Evolutionary conservation across 2,113 vertebrate genomes (phyloP).

Genomic region (Cinclus mexicanus): DNA sequence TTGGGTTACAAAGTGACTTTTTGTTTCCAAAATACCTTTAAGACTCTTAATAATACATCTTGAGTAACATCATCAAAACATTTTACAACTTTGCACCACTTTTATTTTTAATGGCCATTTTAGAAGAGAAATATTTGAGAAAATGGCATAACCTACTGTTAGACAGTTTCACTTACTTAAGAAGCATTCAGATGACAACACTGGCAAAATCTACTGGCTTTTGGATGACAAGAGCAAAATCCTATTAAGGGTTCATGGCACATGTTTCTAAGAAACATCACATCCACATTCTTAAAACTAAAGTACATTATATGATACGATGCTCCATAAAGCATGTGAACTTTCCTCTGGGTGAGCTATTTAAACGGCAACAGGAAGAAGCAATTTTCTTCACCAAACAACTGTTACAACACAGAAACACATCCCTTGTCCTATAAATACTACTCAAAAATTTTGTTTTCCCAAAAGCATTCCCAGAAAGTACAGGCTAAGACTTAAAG

Average conservation of each 20-base stretch:
- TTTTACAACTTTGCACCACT: neutral
- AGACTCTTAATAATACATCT: neutral
- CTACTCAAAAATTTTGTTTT: neutral
- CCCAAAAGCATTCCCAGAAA: neutral
- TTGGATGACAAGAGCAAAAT: neutral
- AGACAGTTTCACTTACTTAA: neutral
- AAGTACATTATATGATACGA: neutral
- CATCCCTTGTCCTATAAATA: neutral
- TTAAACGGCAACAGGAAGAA: neutral
- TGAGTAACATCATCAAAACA: neutral
- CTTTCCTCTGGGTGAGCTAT: neutral
- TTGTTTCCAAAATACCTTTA: neutral
- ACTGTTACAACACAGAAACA: neutral
- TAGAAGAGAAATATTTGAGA: neutral
- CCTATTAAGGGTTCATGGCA: neutral
- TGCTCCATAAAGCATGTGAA: neutral
- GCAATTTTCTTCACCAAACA: neutral
- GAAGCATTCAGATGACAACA: neutral
- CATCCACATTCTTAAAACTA: neutral
- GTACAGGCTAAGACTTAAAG: neutral
- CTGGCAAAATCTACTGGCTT: neutral
- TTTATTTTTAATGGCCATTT: neutral
- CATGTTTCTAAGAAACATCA: neutral
- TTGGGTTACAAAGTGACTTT: neutral
- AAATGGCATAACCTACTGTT: neutral